These are phyloP conservation scores for Macrosteles quadrilineatus DNA, from an alignment of 1,140 invertebrate genomes.

Conservation along the genomic window DNA sequence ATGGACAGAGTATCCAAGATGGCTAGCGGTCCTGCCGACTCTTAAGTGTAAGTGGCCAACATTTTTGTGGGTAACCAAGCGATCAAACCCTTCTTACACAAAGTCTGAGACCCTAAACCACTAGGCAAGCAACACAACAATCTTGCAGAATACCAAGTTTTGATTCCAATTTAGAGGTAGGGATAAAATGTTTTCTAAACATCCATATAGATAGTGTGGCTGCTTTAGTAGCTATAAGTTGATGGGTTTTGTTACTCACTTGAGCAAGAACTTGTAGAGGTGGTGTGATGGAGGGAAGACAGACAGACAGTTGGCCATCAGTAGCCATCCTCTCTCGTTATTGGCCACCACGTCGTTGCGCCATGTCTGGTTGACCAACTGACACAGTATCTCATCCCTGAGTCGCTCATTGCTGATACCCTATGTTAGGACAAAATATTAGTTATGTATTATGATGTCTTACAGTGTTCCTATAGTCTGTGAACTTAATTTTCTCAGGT, in stretches of 20 bases:
- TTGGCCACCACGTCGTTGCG: slow-evolving; percentile 73
- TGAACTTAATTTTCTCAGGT: no score
- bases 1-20: no score
- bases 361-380: slow-evolving; percentile 94
- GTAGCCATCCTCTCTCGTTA: slow-evolving; percentile 79
- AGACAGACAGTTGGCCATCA: slow-evolving; percentile 88
- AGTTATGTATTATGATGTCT: neutral
- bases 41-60: no score
- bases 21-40: no score
- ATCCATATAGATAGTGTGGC: neutral
- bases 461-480: no score
- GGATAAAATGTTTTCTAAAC: neutral
- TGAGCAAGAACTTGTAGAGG: slow-evolving; percentile 80
- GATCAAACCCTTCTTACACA: no score
- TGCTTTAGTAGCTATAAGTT: no score
- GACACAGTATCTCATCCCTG: slow-evolving; percentile 93
- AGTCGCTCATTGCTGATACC: slow-evolving; percentile 82
- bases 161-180: neutral
- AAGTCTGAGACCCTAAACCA: no score
- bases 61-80: no score
- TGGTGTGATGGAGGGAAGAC: slow-evolving; percentile 86
- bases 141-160: no score
- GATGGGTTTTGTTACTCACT: slow-evolving; percentile 68
- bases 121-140: no score
- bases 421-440: slow-evolving; percentile 42